phyloP scores from a whole-genome alignment of 2,113 vertebrate genomes.

The Gambusia affinis region DNA sequence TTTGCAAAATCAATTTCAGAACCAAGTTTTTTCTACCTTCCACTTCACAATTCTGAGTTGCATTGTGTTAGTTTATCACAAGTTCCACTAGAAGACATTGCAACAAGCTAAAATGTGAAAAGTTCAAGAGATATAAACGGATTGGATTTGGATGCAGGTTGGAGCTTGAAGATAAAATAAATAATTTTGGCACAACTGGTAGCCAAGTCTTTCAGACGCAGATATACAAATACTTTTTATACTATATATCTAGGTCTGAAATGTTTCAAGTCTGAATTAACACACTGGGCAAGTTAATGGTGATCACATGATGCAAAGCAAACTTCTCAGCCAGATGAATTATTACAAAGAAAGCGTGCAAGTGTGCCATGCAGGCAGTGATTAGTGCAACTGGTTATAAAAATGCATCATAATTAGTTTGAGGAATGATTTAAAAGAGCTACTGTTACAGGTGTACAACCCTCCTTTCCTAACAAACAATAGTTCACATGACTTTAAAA shows the following conservation, averaged over 20 bases:
- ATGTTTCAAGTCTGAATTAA: conserved; percentile 12
- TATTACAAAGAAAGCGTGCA: conserved; percentile 58
- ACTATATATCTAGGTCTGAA: conserved; percentile 11
- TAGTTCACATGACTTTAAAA: conserved; percentile 64
- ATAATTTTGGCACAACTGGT: conserved; percentile 6
- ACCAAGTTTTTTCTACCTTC: not conserved
- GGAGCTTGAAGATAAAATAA: not conserved
- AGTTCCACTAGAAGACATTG: not conserved
- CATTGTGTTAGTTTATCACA: not conserved
- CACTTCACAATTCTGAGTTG: not conserved
- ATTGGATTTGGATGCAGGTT: not conserved
- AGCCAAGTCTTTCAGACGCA: conserved; percentile 19
- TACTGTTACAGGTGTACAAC: conserved; percentile 20
- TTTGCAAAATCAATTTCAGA: not conserved
- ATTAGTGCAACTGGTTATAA: conserved; percentile 51
- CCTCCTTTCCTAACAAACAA: conserved; percentile 42
- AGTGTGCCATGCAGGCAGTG: conserved; percentile 60
- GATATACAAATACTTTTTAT: not conserved
- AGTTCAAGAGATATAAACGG: not conserved
- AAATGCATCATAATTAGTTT: conserved; percentile 46
- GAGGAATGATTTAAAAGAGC: conserved; percentile 21
- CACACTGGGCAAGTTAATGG: conserved; percentile 11
- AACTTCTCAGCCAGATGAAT: conserved; percentile 6
- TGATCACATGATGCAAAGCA: conserved; percentile 16
- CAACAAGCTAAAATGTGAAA: not conserved